A percentile compares a stretch with the other conserved stretches of the same genome.
phyloP scores from a whole-genome alignment of 2,113 vertebrate species.

The Scomber japonicus region DNA sequence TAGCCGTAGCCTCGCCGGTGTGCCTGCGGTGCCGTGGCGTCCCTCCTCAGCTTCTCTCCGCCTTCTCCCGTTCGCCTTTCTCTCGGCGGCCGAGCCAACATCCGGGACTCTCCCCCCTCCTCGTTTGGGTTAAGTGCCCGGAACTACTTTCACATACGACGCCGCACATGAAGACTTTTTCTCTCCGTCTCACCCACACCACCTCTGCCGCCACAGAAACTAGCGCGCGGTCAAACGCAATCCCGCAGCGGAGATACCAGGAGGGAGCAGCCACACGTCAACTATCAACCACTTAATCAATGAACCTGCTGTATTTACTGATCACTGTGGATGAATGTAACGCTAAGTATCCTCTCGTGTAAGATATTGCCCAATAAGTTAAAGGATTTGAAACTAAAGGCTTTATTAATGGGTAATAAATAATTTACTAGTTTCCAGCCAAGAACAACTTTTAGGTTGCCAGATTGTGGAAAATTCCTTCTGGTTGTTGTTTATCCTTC shows the following conservation, averaged over 20 bases:
- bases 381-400: neutral
- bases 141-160: conserved; percentile 86
- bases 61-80: conserved; percentile 86
- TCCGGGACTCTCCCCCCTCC: conserved; percentile 81
- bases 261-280: neutral
- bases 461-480: neutral
- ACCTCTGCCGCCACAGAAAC: conserved; percentile 80
- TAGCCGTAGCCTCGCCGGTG: conserved; percentile 78
- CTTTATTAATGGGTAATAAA: conserved; percentile 4
- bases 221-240: conserved; percentile 75
- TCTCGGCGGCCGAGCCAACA: conserved; percentile 85
- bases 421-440: neutral
- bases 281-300: neutral
- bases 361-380: neutral
- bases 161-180: conserved; percentile 59
- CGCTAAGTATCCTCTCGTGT: neutral
- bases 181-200: conserved; percentile 23
- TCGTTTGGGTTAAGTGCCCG: conserved; percentile 74
- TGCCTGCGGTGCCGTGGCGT: conserved; percentile 80
- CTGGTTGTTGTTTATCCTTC: neutral
- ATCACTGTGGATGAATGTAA: neutral
- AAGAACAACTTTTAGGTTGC: neutral
- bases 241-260: conserved; percentile 31
- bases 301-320: neutral
- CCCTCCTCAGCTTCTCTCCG: conserved; percentile 82